Conservation (phyloP, 2,113 vertebrate species). For the Cyanocitta stelleri region DNA sequence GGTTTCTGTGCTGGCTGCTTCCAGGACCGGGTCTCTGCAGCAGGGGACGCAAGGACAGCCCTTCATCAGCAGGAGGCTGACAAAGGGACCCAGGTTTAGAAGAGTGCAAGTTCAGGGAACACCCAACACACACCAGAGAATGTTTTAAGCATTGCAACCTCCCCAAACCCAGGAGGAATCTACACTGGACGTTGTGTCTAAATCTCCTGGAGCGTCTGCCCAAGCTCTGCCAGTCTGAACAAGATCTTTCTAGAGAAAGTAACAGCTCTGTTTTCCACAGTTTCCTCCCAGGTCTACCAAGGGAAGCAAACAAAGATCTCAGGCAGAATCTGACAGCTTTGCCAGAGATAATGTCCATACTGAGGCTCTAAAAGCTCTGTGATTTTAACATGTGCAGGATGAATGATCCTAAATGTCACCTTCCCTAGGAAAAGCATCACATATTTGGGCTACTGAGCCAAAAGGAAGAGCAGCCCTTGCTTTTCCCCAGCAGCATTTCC, state of each 20-base stretch:
- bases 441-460: neutral
- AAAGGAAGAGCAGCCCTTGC: neutral
- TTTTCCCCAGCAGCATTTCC: neutral
- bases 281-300: neutral
- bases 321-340: neutral
- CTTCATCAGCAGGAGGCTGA: constrained; percentile 38
- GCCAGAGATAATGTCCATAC: neutral
- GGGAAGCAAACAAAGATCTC: neutral
- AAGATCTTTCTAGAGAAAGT: neutral
- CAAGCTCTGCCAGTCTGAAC: neutral
- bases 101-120: neutral
- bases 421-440: neutral
- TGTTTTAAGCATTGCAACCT: neutral
- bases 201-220: neutral
- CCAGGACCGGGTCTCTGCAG: constrained; percentile 23
- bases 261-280: neutral
- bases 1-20: neutral
- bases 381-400: neutral
- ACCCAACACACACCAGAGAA: neutral
- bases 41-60: constrained; percentile 26
- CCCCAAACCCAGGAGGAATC: neutral
- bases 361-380: neutral
- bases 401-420: neutral
- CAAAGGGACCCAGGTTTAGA: constrained; percentile 46
- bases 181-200: neutral